Evolutionary conservation across 2,888 invertebrate species (phyloP), one percentile per base, ranked within the genome.

Genomic region (Cerastis rubricosa): DNA sequence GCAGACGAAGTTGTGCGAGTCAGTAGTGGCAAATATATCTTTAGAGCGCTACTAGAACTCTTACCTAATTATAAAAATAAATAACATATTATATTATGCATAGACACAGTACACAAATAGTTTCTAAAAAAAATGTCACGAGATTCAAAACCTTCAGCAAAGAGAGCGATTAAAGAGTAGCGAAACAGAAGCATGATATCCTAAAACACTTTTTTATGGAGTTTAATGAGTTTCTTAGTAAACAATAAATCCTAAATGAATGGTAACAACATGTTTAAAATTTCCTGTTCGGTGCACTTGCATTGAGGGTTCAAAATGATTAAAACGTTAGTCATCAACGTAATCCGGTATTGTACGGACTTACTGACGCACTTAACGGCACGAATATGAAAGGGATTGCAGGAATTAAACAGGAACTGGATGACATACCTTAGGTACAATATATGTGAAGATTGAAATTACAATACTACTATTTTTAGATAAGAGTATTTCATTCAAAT

Each of bases 341-440:
- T 61, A 66, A 73, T 72, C 73, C 67, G 49, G 61, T 40, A 25
- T 35, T 47, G 40, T 64, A 43, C 64, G n/a, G n/a, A 17, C 14
- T 64, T 47, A 49, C 11, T 84, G 78, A 83, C 83, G 85, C 74
- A 83, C 35, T 65, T 51, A 40, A n/a, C 1, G 14, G 11, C 45
- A 54, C 35, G 49, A 67, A 63, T 64, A 45, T 61, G 29, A 68
- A 66, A 74, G 61, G 64, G 65, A 47, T 71, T 40, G 22, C 29
- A 25, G 54, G 66, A 76, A 68, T 9, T 59, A 14, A 25, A 29
- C 49, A 69, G 61, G 78, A 82, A 47, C 14, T 80, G 5, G 47
- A 14, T n/a, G 22, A 35, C 61, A 71, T 78, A 29, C n/a, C 47
- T 57, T 57, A 19, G 14, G 11, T 40, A 29, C 29, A n/a, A n/a